phyloP scores from a whole-genome alignment of 2,113 vertebrate genomes.

The Orcinus orca region DNA sequence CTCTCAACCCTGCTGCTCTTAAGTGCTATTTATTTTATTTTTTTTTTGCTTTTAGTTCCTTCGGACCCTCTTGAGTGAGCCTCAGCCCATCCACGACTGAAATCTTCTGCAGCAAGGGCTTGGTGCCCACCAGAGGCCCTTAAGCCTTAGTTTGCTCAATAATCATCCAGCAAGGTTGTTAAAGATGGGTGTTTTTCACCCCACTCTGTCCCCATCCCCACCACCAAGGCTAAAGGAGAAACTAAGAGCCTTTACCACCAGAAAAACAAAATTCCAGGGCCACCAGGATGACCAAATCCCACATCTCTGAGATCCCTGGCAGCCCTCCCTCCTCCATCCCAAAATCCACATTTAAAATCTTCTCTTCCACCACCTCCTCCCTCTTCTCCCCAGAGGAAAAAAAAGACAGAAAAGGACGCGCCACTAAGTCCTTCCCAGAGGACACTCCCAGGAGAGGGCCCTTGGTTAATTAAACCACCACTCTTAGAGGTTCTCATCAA shows the following conservation, averaged over 20 bases:
- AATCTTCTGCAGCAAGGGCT: background rate
- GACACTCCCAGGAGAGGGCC: background rate
- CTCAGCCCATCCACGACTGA: background rate
- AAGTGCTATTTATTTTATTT: too few species aligned
- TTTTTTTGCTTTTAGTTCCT: background rate
- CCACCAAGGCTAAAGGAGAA: background rate
- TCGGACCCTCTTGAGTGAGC: background rate
- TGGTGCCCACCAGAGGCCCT: background rate
- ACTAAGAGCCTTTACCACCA: background rate
- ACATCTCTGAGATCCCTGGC: too few species aligned
- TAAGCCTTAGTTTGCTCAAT: background rate
- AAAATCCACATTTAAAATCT: background rate
- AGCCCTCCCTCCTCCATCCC: background rate
- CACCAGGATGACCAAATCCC: background rate
- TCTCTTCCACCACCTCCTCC: background rate
- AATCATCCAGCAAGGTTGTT: background rate
- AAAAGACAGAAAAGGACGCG: background rate
- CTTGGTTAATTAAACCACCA: background rate
- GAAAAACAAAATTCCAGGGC: background rate
- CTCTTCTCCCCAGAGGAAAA: background rate
- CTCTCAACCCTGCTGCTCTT: background rate
- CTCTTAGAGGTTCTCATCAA: background rate
- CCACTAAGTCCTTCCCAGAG: background rate
- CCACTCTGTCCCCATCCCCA: background rate
- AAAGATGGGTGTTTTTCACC: background rate